These are phyloP conservation scores for Dendroctonus ponderosae DNA, from an alignment of 1,140 invertebrate species.

Conservation along the genomic window DNA sequence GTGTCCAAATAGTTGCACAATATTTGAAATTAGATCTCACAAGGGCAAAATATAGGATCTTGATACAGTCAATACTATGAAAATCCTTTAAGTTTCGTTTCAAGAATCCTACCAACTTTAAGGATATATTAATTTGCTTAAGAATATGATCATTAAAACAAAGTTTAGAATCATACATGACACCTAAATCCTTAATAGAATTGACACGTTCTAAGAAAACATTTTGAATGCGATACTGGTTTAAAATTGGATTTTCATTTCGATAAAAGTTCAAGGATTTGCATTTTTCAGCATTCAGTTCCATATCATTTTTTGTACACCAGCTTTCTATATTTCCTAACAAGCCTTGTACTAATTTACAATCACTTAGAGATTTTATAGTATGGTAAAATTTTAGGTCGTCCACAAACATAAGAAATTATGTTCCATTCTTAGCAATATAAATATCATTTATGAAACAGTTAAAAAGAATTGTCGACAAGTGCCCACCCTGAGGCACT, in stretches of 20 bases:
- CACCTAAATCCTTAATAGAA: background rate
- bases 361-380: background rate
- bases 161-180: background rate
- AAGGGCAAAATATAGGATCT: background rate
- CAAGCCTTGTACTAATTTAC: background rate
- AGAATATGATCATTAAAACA: background rate
- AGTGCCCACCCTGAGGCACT: background rate
- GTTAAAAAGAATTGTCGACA: background rate
- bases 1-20: background rate
- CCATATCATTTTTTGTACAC: background rate
- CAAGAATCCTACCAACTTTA: background rate
- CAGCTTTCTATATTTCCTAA: background rate
- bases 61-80: background rate
- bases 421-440: background rate
- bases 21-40: background rate
- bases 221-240: background rate
- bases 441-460: background rate
- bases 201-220: background rate
- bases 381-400: background rate
- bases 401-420: background rate
- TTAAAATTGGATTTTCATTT: background rate
- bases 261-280: background rate
- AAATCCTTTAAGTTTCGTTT: background rate
- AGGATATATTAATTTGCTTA: background rate
- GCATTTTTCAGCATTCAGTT: background rate